Evolutionary conservation across 2,797 vertebrate genomes (phyloP), one percentile per base, ranked within the genome.

Genomic region (Caiman crocodilus): DNA sequence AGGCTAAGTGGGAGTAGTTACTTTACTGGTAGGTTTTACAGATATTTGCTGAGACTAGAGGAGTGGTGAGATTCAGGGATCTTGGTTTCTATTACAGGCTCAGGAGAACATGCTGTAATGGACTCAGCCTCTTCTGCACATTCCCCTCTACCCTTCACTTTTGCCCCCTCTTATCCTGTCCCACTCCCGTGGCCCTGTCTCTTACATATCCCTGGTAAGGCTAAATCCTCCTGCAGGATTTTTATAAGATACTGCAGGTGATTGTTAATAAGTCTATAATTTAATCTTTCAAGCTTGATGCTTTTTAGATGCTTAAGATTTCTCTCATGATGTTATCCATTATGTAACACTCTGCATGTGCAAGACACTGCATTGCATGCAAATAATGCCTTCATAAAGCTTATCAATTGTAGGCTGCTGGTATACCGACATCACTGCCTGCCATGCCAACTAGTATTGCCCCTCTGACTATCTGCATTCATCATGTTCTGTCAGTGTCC

Each of bases 231-330:
- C 26, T 23, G 23, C 13, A 58, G 26, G 65, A 89, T 88, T 59
- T 88, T 95, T 90, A 77, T 7, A 67, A 82, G 30, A 7, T 90
- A 73, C 79, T 80, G 25, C 58, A 89, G 79, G 56, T 76, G 14
- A 50, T 92, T 90, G 69, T 84, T 90, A 80, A 79, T 94, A 91
- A 85, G 18, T 23, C 64, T 82, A 32, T 75, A 85, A 93, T 60
- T 88, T 64, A 80, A 14, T 89, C 13, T 20, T 75, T 32, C 59
- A 86, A 83, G 74, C 56, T 63, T 88, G 55, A 63, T 42, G 17
- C 63, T 84, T 91, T 88, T 12, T 75, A 87, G 65, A 32, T 92
- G 90, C 14, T 82, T 63, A 89, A 82, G 60, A 60, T 76, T 71
- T 87, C n/a, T 89, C 42, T 88, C 75, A 58, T 25, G 75, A 1